Evolutionary conservation across 2,797 vertebrate species (phyloP), one percentile per base, ranked within the genome.

Genomic region (Tamandua tetradactyla): DNA sequence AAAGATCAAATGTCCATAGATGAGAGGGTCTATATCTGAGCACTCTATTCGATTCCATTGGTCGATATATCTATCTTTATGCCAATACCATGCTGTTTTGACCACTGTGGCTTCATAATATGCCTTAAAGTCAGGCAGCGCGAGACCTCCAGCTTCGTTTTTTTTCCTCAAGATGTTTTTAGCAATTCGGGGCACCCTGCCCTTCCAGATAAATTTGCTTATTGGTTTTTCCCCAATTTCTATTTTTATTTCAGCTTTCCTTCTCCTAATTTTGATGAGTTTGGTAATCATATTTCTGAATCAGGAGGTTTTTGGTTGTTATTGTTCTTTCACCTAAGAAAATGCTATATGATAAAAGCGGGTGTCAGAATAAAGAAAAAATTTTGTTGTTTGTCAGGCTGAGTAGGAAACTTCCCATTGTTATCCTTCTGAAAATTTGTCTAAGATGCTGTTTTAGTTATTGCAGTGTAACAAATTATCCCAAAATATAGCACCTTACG

Each of bases 161-260:
- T n/a, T n/a, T n/a, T n/a, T n/a, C n/a, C n/a, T n/a, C n/a, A n/a
- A n/a, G n/a, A n/a, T n/a, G n/a, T n/a, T n/a, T n/a, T n/a, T n/a
- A n/a, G n/a, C n/a, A n/a, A n/a, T n/a, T n/a, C n/a, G n/a, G n/a
- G n/a, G n/a, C n/a, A n/a, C n/a, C n/a, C n/a, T n/a, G n/a, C n/a
- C n/a, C n/a, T n/a, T n/a, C n/a, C n/a, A n/a, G n/a, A n/a, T n/a
- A n/a, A n/a, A n/a, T n/a, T n/a, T n/a, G n/a, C n/a, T n/a, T n/a
- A n/a, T n/a, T n/a, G n/a, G n/a, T n/a, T n/a, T n/a, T n/a, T n/a
- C n/a, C 40, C 62, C 62, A 78, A 25, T 76, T 71, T 92, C 32
- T 61, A 44, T 83, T 82, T 89, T 91, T 40, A 30, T 52, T 83
- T 88, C 52, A 93, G 27, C 47, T 68, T 93, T 92, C 59, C 22